These are phyloP conservation scores for Amphipoea oculea DNA, from an alignment of 2,888 invertebrate species.

Conservation along the genomic window DNA sequence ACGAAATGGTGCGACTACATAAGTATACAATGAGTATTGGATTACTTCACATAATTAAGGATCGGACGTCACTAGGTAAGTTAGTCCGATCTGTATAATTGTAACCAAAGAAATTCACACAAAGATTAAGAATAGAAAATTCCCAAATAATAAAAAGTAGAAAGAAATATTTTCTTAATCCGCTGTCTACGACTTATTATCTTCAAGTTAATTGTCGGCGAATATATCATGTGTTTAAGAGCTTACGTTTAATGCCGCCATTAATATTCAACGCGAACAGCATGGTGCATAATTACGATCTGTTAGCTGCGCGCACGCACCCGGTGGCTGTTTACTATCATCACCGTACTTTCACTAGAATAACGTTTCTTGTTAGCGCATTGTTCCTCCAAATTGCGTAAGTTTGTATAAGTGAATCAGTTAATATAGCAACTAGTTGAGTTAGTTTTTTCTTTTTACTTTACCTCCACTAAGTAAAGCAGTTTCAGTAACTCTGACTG, in stretches of 20 bases:
- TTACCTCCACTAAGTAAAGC: not conserved
- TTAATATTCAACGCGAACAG: slow-evolving; percentile 64
- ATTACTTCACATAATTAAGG: no score
- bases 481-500: not conserved
- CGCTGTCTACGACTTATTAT: slow-evolving; percentile 25
- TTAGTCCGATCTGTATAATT: no score
- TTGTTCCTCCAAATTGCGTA: slow-evolving; percentile 64
- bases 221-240: slow-evolving; percentile 54
- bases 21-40: no score
- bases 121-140: slow-evolving; percentile 8
- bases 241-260: slow-evolving; percentile 50
- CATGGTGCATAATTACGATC: slow-evolving; percentile 61
- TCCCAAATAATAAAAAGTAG: not conserved
- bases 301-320: slow-evolving; percentile 57
- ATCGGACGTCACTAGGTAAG: no score
- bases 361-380: slow-evolving; percentile 64
- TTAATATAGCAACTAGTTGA: slow-evolving; percentile 19
- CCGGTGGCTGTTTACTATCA: slow-evolving; percentile 63
- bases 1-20: no score
- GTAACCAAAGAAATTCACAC: slow-evolving; percentile 2
- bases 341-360: slow-evolving; percentile 66
- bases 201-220: slow-evolving; percentile 42
- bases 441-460: not conserved
- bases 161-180: not conserved
- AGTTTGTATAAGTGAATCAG: slow-evolving; percentile 39